These are phyloP conservation scores for Sycophila texana DNA, from an alignment of 2,888 invertebrate species.

Conservation along the genomic window DNA sequence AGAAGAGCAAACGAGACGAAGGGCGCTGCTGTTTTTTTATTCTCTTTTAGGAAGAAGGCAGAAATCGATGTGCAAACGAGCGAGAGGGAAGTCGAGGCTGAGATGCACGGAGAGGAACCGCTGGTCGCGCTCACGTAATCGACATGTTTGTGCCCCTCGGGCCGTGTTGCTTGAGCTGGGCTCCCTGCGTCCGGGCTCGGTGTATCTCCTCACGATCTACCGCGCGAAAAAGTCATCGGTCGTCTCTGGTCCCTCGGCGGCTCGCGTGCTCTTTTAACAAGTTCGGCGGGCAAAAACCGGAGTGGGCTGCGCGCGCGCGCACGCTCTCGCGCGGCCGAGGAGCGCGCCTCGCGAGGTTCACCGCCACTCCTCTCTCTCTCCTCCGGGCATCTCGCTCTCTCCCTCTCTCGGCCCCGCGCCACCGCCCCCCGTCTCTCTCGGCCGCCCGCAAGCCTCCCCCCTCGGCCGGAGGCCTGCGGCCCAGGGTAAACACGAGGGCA, in stretches of 20 bases:
- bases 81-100: too few species aligned
- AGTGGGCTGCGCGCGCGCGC: conserved; percentile 54
- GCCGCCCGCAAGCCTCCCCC: conserved; percentile 29
- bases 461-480: conserved; percentile 34
- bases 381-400: conserved; percentile 1
- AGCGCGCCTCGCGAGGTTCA: conserved; percentile 30
- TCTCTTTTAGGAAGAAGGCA: too few species aligned
- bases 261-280: conserved; percentile 58
- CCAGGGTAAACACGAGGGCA: conserved; percentile 58
- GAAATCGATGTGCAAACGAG: too few species aligned
- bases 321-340: conserved; percentile 10
- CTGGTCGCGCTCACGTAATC: conserved; percentile 41
- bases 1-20: too few species aligned
- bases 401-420: not conserved
- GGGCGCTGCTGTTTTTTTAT: too few species aligned
- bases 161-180: not conserved
- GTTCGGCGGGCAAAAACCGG: conserved; percentile 58
- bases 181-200: not conserved
- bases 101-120: too few species aligned
- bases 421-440: conserved; percentile 4
- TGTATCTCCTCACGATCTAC: conserved; percentile 45
- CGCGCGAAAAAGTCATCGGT: conserved; percentile 58
- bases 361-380: conserved; percentile 41
- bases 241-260: conserved; percentile 57
- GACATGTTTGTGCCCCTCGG: conserved; percentile 39